Evolutionary conservation across 2,113 vertebrate species (phyloP).

Genomic region (Perca flavescens): DNA sequence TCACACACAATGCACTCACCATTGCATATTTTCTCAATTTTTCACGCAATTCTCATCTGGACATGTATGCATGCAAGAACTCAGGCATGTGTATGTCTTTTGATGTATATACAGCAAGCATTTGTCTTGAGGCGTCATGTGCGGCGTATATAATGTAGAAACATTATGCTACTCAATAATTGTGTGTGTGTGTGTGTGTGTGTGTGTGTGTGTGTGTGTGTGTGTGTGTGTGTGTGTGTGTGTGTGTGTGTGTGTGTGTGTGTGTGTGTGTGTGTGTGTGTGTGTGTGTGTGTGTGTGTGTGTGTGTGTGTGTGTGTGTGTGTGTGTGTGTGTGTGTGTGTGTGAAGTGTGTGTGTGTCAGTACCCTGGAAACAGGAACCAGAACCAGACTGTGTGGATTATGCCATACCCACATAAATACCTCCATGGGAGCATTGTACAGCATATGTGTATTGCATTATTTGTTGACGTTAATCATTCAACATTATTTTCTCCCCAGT

Average conservation of each 20-base stretch:
- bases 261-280: neutral
- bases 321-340: neutral
- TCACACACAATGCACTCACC: neutral
- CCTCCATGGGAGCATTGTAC: slow-evolving; percentile 54
- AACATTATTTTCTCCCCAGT: slow-evolving; percentile 1
- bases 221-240: neutral
- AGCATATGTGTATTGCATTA: slow-evolving; percentile 35
- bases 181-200: neutral
- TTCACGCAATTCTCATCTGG: neutral
- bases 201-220: neutral
- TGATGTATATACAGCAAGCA: neutral
- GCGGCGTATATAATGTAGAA: neutral
- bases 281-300: neutral
- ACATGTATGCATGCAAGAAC: neutral
- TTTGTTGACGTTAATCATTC: slow-evolving; percentile 32
- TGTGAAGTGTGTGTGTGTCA: neutral
- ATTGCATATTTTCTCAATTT: neutral
- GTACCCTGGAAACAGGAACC: no score
- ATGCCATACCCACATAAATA: slow-evolving; percentile 56
- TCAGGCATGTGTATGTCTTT: neutral
- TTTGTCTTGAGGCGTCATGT: neutral
- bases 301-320: neutral
- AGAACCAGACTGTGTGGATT: slow-evolving; percentile 73
- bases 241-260: no score
- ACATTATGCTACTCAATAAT: neutral